Conservation (phyloP, 2,797 vertebrate species). For the Melopsittacus undulatus region DNA sequence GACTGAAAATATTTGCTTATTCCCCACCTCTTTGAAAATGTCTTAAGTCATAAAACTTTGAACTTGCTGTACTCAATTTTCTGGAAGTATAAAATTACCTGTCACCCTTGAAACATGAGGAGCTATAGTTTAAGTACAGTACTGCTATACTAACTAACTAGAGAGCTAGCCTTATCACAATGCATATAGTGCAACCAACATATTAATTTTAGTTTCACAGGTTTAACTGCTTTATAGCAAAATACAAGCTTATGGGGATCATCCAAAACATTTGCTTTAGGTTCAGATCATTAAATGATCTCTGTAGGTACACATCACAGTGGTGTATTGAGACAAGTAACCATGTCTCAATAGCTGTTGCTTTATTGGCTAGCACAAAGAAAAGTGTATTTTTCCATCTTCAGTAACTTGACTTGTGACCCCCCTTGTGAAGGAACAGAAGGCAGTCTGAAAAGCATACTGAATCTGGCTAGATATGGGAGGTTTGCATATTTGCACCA, state of each 20-base stretch:
- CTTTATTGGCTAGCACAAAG: not conserved
- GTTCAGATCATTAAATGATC: not conserved
- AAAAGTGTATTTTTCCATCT: not conserved
- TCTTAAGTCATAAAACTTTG: not conserved
- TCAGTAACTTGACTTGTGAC: not conserved
- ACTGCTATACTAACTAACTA: not conserved
- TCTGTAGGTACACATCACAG: not conserved
- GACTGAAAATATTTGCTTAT: not conserved
- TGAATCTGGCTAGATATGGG: not conserved
- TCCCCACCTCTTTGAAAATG: not conserved
- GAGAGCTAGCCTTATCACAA: not conserved
- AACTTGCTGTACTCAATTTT: not conserved
- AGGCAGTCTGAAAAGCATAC: not conserved
- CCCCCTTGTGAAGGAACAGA: not conserved
- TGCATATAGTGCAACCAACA: not conserved
- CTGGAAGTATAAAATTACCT: constrained; percentile 13
- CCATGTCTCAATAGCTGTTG: not conserved
- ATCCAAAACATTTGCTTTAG: not conserved
- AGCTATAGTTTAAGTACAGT: not conserved
- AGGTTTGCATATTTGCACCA: not conserved
- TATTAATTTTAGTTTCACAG: not conserved
- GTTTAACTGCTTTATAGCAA: not conserved
- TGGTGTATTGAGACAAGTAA: not conserved
- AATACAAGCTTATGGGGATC: not conserved
- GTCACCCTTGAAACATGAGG: not conserved